phyloP scores from a whole-genome alignment of 1,140 invertebrate genomes.

The Bombus huntii region DNA sequence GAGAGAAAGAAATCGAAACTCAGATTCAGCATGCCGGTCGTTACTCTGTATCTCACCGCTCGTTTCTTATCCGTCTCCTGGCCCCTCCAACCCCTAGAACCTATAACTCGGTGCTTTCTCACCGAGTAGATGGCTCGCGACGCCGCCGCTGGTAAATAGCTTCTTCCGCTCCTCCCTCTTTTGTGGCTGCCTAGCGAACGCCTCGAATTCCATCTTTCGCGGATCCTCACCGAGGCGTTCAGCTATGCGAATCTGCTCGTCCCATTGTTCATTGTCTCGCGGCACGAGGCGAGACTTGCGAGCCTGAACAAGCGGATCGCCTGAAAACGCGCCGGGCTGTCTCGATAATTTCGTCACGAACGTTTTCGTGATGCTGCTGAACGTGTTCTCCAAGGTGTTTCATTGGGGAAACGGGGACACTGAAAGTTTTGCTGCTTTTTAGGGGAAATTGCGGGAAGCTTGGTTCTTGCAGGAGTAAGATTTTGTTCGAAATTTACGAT shows the following conservation, averaged over 20 bases:
- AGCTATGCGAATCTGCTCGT: conserved; percentile 40
- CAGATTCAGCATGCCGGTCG: background rate
- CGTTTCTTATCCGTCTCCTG: conserved; percentile 32
- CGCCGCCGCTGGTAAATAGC: conserved; percentile 58
- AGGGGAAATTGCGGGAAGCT: background rate
- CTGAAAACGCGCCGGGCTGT: conserved; percentile 29
- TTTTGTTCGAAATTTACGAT: no score
- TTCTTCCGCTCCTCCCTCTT: conserved; percentile 43
- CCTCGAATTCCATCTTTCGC: conserved; percentile 53
- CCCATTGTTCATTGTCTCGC: conserved; percentile 46
- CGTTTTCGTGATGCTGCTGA: background rate
- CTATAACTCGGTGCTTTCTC: conserved; percentile 57
- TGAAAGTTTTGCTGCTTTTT: background rate
- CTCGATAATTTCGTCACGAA: conserved; percentile 38
- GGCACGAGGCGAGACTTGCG: conserved; percentile 34
- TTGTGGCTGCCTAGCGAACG: conserved; percentile 40
- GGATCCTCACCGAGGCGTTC: conserved; percentile 51
- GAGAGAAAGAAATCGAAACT: background rate
- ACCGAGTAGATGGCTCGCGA: conserved; percentile 37
- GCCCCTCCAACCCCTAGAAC: conserved; percentile 24
- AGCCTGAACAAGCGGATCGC: conserved; percentile 33
- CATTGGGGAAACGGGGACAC: background rate
- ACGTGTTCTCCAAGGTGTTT: background rate
- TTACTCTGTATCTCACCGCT: conserved; percentile 36
- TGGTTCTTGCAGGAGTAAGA: no score